These are phyloP conservation scores for Parnassius glacialis DNA, from an alignment of 2,888 invertebrate genomes.

Conservation along the genomic window DNA sequence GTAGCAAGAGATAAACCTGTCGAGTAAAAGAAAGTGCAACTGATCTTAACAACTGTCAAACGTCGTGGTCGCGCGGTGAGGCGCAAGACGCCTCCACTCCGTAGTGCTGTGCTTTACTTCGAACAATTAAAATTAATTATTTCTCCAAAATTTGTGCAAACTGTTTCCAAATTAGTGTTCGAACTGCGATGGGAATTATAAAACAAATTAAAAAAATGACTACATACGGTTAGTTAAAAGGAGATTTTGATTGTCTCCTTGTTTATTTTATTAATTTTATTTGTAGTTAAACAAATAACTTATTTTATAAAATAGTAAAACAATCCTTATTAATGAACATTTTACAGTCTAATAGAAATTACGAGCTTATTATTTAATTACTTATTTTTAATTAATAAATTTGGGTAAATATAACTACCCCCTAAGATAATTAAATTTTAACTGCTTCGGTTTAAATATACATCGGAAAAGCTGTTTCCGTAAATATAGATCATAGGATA, in stretches of 20 bases:
- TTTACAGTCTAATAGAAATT: no score
- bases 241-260: no score
- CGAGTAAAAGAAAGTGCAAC: conserved; percentile 55
- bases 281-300: no score
- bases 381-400: no score
- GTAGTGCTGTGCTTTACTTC: conserved; percentile 21
- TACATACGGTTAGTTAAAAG: conserved; percentile 54
- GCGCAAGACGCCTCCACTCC: conserved; percentile 30
- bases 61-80: conserved; percentile 41
- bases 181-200: conserved; percentile 61
- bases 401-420: no score
- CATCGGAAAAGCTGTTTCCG: background rate
- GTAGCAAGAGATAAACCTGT: conserved; percentile 54
- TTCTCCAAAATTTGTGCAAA: background rate
- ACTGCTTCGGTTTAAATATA: no score
- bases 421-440: no score
- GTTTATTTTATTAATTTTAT: no score
- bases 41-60: conserved; percentile 51
- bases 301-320: no score
- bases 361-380: no score
- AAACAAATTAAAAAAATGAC: conserved; percentile 74
- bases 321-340: no score
- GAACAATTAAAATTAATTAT: background rate
- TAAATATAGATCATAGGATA: conserved; percentile 21
- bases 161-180: conserved; percentile 3